Evolutionary conservation across 2,888 invertebrate species (phyloP), one percentile per base, ranked within the genome.

Genomic region (Cotesia congregata): DNA sequence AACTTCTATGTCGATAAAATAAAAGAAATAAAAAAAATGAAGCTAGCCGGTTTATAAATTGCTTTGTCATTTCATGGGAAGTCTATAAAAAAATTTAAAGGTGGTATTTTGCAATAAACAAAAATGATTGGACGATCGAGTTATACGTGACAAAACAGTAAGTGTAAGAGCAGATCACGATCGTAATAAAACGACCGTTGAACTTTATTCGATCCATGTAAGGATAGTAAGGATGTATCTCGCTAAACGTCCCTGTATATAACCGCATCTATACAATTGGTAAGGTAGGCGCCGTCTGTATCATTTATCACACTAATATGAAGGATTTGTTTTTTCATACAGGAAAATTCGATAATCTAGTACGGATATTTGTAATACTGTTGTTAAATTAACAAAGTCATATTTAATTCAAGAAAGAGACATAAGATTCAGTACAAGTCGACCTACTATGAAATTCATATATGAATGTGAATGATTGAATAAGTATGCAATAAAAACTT

Each of bases 181-280:
- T 17, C 50, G 50, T 73, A 73, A 76, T 76, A 73, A 69, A 76
- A 73, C 65, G 73, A 72, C 67, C 67, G 67, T 68, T 68, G 76
- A 76, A 76, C 68, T 62, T 76, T 17, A 64, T 73, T 76, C 76
- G 67, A 64, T 50, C 72, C 73, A 12, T 73, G 73, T 76, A 73
- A 72, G 76, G 76, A 59, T 64, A 20, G 30, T 30, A 30, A 30
- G 68, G 68, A 15, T 76, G 40, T 20, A 40, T 65, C 20, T 61
- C 30, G 38, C 59, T 38, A 62, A 30, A 7, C 50, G 64, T 70
- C 61, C n/a, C 40, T 50, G 50, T 9, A 50, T 12, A 50, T 50
- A 12, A 7, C 9, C 12, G 7, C 50, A 50, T 6, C 9, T 7
- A 12, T 50, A 9, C 2, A 50, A 50, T 50, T 12, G 50, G 50